Evolutionary conservation across 2,888 invertebrate genomes (phyloP).

Genomic region (Meganola albula): DNA sequence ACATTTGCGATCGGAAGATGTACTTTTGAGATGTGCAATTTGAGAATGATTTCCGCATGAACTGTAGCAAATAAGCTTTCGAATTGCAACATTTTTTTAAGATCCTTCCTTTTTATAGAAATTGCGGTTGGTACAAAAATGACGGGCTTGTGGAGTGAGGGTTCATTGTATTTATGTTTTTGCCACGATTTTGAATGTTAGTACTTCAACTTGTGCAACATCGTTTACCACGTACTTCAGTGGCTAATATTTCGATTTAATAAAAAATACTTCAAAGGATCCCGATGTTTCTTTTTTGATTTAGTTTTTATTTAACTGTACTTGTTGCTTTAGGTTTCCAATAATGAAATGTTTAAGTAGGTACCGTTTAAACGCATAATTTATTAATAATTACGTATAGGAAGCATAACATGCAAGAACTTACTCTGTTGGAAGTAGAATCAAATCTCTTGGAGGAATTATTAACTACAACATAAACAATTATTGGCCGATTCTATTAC

Average conservation of each 20-base stretch:
- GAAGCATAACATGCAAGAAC: too few species aligned
- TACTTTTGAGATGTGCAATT: constrained; percentile 63
- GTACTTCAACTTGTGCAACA: constrained; percentile 37
- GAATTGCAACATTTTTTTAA: constrained; percentile 57
- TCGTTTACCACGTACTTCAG: constrained; percentile 40
- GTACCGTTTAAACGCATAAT: too few species aligned
- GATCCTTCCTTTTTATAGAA: constrained; percentile 42
- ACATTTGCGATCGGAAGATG: constrained; percentile 56
- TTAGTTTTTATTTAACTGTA: constrained; percentile 15
- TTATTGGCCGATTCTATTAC: too few species aligned
- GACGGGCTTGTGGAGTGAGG: constrained; percentile 25
- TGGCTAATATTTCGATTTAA: constrained; percentile 31
- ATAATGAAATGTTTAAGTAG: too few species aligned
- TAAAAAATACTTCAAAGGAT: constrained; percentile 32
- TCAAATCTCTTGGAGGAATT: too few species aligned
- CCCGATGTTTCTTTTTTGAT: constrained; percentile 32
- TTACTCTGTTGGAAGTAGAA: too few species aligned
- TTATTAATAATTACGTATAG: too few species aligned
- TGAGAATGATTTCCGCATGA: constrained; percentile 74
- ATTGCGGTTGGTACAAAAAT: constrained; percentile 46
- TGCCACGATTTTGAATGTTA: constrained; percentile 28
- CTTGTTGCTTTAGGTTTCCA: too few species aligned
- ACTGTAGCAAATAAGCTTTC: constrained; percentile 58
- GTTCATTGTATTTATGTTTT: constrained; percentile 24
- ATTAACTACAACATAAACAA: too few species aligned